phyloP scores from a whole-genome alignment of 2,888 invertebrate genomes.

The Drosophila mayaguana region DNA sequence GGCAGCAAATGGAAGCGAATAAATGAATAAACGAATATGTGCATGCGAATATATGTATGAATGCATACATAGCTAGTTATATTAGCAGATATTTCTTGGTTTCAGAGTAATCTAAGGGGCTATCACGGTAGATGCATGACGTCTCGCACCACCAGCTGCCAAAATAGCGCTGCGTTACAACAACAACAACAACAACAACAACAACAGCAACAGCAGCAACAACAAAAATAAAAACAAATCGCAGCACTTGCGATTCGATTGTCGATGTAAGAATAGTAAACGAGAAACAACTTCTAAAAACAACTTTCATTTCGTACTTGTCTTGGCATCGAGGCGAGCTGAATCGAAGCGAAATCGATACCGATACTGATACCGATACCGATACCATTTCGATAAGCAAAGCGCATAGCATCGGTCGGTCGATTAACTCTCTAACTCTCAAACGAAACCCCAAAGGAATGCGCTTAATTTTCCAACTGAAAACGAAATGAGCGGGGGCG shows the following conservation, averaged over 20 bases:
- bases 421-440: conserved; percentile 8
- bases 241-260: conserved; percentile 58
- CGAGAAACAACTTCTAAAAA: conserved; percentile 77
- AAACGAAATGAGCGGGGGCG: conserved; percentile 29
- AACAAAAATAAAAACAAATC: conserved; percentile 57
- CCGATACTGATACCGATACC: background rate
- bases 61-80: conserved; percentile 5
- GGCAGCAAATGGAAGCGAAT: conserved; percentile 60
- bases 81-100: conserved; percentile 9
- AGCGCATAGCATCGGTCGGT: conserved; percentile 10
- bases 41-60: background rate
- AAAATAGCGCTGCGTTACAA: conserved; percentile 66
- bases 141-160: conserved; percentile 61
- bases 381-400: conserved; percentile 17
- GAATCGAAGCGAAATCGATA: conserved; percentile 17
- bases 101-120: conserved; percentile 31
- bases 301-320: conserved; percentile 77
- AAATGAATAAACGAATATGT: conserved; percentile 33
- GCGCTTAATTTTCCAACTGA: conserved; percentile 58
- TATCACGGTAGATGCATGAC: conserved; percentile 53
- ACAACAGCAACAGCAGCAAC: conserved; percentile 51
- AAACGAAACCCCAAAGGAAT: conserved; percentile 58
- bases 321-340: conserved; percentile 23
- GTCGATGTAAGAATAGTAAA: conserved; percentile 69
- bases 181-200: conserved; percentile 56